These are phyloP conservation scores for Dynastes grantii DNA, from an alignment of 2,888 invertebrate genomes.

Conservation along the genomic window DNA sequence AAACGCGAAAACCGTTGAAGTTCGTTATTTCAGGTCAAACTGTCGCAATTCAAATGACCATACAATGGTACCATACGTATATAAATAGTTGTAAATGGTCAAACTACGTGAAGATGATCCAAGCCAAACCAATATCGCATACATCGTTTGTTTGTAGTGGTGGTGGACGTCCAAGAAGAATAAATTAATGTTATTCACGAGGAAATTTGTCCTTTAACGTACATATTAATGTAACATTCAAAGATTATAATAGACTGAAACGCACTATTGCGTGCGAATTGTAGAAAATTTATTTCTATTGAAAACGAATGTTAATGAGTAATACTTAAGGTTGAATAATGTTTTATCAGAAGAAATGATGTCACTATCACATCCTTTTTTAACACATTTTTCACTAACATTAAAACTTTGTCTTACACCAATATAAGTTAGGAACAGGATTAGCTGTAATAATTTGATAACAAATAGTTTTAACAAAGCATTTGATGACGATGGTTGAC, in stretches of 20 bases:
- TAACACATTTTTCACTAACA: no score
- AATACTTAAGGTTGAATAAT: neutral
- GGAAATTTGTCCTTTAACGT: constrained; percentile 18
- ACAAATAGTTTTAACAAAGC: no score
- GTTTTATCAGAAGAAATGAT: no score
- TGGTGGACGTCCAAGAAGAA: neutral
- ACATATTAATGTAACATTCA: neutral
- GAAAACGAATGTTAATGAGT: constrained; percentile 1
- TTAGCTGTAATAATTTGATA: no score
- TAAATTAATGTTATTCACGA: neutral
- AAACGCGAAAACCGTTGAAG: neutral
- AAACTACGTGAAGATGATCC: constrained; percentile 41
- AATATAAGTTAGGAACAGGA: no score
- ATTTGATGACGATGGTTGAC: no score
- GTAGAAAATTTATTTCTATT: neutral
- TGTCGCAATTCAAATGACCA: constrained; percentile 32
- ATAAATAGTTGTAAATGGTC: constrained; percentile 31
- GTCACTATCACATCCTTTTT: no score
- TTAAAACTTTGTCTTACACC: no score
- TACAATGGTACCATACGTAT: constrained; percentile 8
- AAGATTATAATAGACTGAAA: neutral
- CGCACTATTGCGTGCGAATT: no score
- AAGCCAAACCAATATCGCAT: constrained; percentile 5
- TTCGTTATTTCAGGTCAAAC: constrained; percentile 16
- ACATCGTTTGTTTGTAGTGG: constrained; percentile 12